These are phyloP conservation scores for Hypselothyrea guttata DNA, from an alignment of 2,888 invertebrate genomes.

Conservation along the genomic window DNA sequence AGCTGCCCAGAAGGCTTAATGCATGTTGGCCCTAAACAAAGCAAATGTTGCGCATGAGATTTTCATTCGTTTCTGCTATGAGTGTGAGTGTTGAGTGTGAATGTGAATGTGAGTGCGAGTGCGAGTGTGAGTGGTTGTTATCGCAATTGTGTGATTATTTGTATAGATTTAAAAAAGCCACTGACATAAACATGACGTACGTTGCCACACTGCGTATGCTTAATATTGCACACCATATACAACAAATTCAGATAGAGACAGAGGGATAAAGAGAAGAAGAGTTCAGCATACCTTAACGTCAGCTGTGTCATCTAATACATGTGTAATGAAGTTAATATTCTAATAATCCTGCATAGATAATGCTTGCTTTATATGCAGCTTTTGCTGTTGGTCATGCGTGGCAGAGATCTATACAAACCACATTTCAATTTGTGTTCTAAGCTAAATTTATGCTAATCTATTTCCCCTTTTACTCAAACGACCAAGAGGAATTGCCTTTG, in stretches of 20 bases:
- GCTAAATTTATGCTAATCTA: slow-evolving; percentile 10
- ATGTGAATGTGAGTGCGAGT: background rate
- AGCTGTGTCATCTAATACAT: too few relatives aligned
- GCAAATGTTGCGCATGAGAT: slow-evolving; percentile 43
- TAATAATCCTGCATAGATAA: background rate
- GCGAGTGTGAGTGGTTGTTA: slow-evolving; percentile 18
- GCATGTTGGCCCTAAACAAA: slow-evolving; percentile 52
- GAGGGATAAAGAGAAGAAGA: too few relatives aligned
- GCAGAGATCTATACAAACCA: too few relatives aligned
- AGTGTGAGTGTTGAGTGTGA: slow-evolving; percentile 1
- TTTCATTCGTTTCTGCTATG: background rate
- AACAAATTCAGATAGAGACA: background rate
- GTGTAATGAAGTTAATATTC: background rate
- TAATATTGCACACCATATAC: slow-evolving; percentile 15
- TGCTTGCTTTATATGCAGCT: background rate
- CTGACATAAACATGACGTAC: slow-evolving; percentile 36
- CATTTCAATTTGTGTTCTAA: background rate
- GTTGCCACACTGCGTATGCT: slow-evolving; percentile 31
- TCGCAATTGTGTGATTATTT: slow-evolving; percentile 19
- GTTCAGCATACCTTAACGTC: too few relatives aligned
- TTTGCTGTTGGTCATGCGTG: too few relatives aligned
- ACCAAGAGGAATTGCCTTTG: slow-evolving; percentile 9
- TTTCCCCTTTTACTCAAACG: background rate
- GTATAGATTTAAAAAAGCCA: slow-evolving; percentile 1
- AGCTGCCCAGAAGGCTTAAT: slow-evolving; percentile 50